Conservation (phyloP, 2,888 invertebrate genomes). For the Atherix ibis region DNA sequence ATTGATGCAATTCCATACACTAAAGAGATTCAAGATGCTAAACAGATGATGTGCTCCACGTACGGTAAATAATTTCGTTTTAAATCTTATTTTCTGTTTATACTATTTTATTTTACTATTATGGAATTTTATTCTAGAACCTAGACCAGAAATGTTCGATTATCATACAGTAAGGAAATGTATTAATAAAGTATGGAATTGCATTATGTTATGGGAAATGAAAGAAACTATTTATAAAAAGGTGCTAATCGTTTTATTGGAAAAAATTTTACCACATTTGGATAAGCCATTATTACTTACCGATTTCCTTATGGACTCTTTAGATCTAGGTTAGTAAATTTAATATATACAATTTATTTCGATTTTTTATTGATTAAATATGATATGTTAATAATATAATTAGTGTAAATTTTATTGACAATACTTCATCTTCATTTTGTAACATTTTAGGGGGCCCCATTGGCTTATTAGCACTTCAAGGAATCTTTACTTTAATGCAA, state of each 20-base stretch:
- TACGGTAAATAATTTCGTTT: background rate
- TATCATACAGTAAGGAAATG: constrained; percentile 36
- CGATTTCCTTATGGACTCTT: constrained; percentile 81
- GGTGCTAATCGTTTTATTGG: constrained; percentile 63
- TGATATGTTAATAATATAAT: background rate
- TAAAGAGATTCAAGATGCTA: constrained; percentile 17
- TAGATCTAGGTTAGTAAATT: too few relatives aligned
- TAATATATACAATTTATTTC: constrained; percentile 27
- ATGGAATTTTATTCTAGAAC: background rate
- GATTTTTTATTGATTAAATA: constrained; percentile 2
- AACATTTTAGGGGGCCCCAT: constrained; percentile 82
- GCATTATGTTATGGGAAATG: constrained; percentile 57
- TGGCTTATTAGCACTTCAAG: constrained; percentile 79
- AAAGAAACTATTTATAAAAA: constrained; percentile 56
- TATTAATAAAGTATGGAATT: constrained; percentile 61
- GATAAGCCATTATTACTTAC: constrained; percentile 69
- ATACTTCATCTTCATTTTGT: background rate
- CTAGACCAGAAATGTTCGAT: constrained; percentile 40
- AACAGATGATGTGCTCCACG: constrained; percentile 30
- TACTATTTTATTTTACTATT: background rate
- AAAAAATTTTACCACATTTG: constrained; percentile 65
- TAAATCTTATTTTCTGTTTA: constrained; percentile 13
- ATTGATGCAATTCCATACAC: constrained; percentile 39
- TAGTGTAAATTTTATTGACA: background rate
- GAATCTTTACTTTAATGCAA: constrained; percentile 76